Evolutionary conservation across 1,140 invertebrate species (phyloP).

Genomic region (Epicauta chinensis): DNA sequence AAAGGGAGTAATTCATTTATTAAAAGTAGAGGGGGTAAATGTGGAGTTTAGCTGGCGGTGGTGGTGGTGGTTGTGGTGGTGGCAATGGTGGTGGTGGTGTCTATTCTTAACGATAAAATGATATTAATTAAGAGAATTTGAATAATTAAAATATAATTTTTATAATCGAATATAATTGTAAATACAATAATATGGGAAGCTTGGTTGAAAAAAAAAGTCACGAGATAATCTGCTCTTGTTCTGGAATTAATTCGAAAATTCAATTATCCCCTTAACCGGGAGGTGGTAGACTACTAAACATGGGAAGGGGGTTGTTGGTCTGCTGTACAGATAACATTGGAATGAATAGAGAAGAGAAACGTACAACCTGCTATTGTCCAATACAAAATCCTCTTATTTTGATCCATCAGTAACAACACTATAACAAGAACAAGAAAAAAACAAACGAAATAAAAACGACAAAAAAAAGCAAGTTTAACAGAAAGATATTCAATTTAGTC

Average conservation of each 20-base stretch:
- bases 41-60: slow-evolving; percentile 40
- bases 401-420: neutral
- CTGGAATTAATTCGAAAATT: slow-evolving; percentile 13
- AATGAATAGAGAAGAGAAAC: neutral
- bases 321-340: neutral
- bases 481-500: slow-evolving; percentile 43
- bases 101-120: too few species aligned
- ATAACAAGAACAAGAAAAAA: neutral
- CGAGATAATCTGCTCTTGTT: slow-evolving; percentile 7
- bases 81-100: neutral
- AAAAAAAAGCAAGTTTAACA: slow-evolving; percentile 44
- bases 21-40: slow-evolving; percentile 33
- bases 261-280: slow-evolving; percentile 1
- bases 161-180: slow-evolving; percentile 36
- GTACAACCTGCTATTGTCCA: neutral
- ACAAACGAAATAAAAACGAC: slow-evolving; percentile 12
- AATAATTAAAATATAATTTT: slow-evolving; percentile 34
- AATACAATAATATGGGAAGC: slow-evolving; percentile 3
- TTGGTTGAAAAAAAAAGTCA: neutral
- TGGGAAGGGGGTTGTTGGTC: too few species aligned
- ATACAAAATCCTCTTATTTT: neutral
- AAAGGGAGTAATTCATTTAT: slow-evolving; percentile 48
- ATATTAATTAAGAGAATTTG: too few species aligned
- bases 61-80: slow-evolving; percentile 26
- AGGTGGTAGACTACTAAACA: too few species aligned